Base-by-base conservation (phyloP, 2,797 vertebrate species). In the Microcaecilia unicolor region DNA sequence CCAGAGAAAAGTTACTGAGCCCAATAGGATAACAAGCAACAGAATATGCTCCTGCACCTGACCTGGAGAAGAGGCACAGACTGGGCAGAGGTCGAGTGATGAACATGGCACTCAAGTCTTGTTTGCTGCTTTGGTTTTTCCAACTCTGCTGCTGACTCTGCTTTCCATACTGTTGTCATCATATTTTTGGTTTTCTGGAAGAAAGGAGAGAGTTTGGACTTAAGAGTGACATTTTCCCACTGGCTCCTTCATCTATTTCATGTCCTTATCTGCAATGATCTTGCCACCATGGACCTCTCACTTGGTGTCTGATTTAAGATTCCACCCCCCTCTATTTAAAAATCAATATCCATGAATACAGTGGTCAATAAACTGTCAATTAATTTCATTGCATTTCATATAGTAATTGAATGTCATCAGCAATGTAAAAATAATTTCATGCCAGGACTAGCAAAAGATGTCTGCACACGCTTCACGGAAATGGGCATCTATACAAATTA, bases 211-310 rank as follows among this genome's bases (percentile, higher is more conserved):
- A n/a, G n/a, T 51, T 51, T 44, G 42, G 41, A 75, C 34, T 48
- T 48, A 16, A 29, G 67, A 72, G 48, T 66, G 41, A 10, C 71
- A 48, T 62, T 75, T 73, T 72, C 61, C 55, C 67, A 50, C 34
- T 37, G 42, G 48, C 38, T 51, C 38, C 54, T 28, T 35, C 43
- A 34, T 54, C 48, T 19, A 34, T 70, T 72, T 64, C 15, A 62
- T 73, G 56, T 72, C 80, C 75, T 83, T 80, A 78, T 53, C 37
- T 52, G 67, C 40, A 29, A 22, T 73, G 70, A 69, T 63, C 57
- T 55, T 44, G 58, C 52, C 56, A n/a, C n/a, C n/a, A 64, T 33
- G 70, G 70, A 46, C 39, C 56, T 66, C 16, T 48, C 22, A n/a
- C n/a, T n/a, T n/a, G n/a, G n/a, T n/a, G n/a, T n/a, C n/a, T n/a